A percentile compares a stretch with the other conserved stretches of the same genome.
phyloP scores from a whole-genome alignment of 1,140 invertebrate genomes.

The Bactericera cockerelli region DNA sequence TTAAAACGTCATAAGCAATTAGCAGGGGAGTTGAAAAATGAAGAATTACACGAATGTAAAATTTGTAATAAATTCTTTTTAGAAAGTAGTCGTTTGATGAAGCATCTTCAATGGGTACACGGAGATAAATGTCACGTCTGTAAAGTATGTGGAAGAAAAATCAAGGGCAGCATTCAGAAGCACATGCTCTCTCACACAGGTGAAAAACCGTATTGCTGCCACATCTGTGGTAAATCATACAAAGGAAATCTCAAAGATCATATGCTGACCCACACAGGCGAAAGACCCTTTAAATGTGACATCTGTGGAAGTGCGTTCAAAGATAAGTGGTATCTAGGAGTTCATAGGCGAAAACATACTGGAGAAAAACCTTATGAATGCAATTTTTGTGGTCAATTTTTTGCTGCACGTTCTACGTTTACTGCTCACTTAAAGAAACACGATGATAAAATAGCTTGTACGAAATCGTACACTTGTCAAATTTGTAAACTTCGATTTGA shows the following conservation, averaged over 20 bases:
- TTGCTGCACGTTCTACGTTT: constrained; percentile 24
- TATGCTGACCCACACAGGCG: constrained; percentile 34
- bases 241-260: constrained; percentile 36
- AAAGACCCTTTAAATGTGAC: constrained; percentile 34
- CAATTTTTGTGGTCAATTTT: constrained; percentile 10
- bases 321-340: neutral
- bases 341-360: constrained; percentile 12
- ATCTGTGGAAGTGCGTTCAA: constrained; percentile 25
- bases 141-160: constrained; percentile 22
- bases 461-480: neutral
- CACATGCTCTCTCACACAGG: constrained; percentile 36
- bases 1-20: too few relatives aligned
- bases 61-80: constrained; percentile 31
- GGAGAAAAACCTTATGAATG: constrained; percentile 15
- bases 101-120: constrained; percentile 35
- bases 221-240: constrained; percentile 34
- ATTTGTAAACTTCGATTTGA: neutral
- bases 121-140: constrained; percentile 17
- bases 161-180: constrained; percentile 46
- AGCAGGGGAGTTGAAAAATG: too few relatives aligned
- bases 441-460: neutral
- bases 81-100: constrained; percentile 46
- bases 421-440: too few relatives aligned
- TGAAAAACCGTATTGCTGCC: constrained; percentile 32
- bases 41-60: constrained; percentile 21